Conservation (phyloP, 2,797 vertebrate genomes). For the Manis crassicaudata region DNA sequence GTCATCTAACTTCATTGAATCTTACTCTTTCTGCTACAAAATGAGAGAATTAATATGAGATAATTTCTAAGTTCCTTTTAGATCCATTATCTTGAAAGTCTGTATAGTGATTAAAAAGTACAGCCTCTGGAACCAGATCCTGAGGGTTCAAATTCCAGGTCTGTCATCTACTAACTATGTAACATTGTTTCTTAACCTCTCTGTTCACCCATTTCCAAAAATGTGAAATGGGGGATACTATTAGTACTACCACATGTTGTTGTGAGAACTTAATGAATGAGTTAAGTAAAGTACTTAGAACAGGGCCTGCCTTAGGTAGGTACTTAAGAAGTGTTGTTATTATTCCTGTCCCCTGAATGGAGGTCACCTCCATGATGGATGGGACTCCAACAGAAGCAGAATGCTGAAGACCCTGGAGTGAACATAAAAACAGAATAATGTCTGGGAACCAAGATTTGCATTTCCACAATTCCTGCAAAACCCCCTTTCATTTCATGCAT, state of each 20-base stretch:
- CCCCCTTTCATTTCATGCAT: neutral
- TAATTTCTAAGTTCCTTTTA: neutral
- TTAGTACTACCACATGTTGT: neutral
- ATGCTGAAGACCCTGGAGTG: neutral
- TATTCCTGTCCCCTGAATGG: neutral
- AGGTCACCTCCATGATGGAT: neutral
- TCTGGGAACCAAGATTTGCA: neutral
- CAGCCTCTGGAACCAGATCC: neutral
- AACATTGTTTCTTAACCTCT: neutral
- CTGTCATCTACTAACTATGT: neutral
- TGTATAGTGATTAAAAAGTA: neutral
- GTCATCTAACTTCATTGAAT: neutral
- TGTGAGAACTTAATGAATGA: neutral
- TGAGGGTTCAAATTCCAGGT: neutral
- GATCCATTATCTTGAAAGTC: neutral
- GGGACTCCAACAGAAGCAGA: neutral
- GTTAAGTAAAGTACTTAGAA: neutral
- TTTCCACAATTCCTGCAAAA: neutral
- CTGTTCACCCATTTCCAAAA: slow-evolving; percentile 22
- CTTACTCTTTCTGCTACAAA: slow-evolving; percentile 45
- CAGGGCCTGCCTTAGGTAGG: neutral
- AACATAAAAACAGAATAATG: neutral
- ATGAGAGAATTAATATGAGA: slow-evolving; percentile 8
- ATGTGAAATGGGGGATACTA: neutral
- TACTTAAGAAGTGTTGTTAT: neutral